phyloP scores from a whole-genome alignment of 1,140 invertebrate genomes.

The Leptoteleia sp. region DNA sequence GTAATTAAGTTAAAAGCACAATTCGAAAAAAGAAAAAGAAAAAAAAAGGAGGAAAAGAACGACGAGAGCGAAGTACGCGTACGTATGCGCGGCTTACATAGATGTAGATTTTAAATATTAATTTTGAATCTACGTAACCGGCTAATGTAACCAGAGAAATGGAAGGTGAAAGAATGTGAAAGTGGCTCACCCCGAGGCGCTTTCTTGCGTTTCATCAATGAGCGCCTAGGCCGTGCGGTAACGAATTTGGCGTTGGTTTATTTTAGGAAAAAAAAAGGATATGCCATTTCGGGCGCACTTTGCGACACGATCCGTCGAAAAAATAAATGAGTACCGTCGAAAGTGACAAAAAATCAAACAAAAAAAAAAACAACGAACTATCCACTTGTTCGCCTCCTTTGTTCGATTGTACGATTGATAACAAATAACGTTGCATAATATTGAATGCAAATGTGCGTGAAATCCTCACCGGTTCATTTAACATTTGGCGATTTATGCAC shows the following conservation, averaged over 20 bases:
- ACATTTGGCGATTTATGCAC: too few species aligned
- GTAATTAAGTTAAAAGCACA: neutral
- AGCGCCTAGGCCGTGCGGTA: conserved; percentile 44
- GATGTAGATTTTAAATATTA: conserved; percentile 51
- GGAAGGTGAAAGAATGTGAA: conserved; percentile 74
- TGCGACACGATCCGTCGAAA: neutral
- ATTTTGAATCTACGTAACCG: conserved; percentile 63
- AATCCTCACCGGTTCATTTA: too few species aligned
- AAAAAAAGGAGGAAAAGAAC: too few species aligned
- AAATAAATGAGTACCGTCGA: conserved; percentile 2
- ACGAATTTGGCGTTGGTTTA: conserved; percentile 44
- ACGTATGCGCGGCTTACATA: conserved; percentile 5
- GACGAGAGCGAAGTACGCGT: neutral
- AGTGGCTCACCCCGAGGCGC: conserved; percentile 70
- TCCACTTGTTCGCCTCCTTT: too few species aligned
- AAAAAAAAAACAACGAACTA: too few species aligned
- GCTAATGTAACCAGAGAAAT: conserved; percentile 66
- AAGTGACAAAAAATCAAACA: too few species aligned
- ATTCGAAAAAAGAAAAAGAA: conserved; percentile 24
- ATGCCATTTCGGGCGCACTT: conserved; percentile 13
- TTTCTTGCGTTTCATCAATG: conserved; percentile 69
- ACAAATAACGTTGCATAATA: too few species aligned
- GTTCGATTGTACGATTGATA: too few species aligned
- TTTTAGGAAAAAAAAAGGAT: conserved; percentile 47
- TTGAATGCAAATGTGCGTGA: too few species aligned